Evolutionary conservation across 2,888 invertebrate genomes (phyloP).

Genomic region (Drosophila eohydei): DNA sequence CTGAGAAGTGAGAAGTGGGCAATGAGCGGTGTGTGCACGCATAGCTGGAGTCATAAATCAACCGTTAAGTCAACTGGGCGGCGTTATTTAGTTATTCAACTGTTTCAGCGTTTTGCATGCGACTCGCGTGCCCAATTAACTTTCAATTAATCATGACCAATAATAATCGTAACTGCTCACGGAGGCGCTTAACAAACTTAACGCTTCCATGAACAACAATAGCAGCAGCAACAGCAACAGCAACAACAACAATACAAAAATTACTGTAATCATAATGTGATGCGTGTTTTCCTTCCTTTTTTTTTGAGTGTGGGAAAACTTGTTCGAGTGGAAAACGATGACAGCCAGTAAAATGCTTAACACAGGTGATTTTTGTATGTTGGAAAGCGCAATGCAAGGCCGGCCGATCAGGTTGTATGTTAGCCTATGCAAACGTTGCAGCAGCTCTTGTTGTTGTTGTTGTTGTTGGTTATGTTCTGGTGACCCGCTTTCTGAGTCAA

Average conservation of each 20-base stretch:
- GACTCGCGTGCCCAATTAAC: slow-evolving; percentile 66
- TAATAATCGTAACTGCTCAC: slow-evolving; percentile 48
- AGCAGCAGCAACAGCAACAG: slow-evolving; percentile 9
- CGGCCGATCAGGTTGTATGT: slow-evolving; percentile 44
- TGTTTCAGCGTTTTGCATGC: slow-evolving; percentile 32
- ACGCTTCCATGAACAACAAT: slow-evolving; percentile 57
- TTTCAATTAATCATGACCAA: slow-evolving; percentile 73
- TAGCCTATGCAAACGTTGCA: slow-evolving; percentile 21
- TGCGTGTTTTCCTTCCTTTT: slow-evolving; percentile 56
- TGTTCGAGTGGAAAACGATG: slow-evolving; percentile 66
- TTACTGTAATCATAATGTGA: slow-evolving; percentile 56
- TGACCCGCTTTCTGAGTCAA: slow-evolving; percentile 80
- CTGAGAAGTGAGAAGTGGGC: slow-evolving; percentile 20
- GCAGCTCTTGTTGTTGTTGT: slow-evolving; percentile 17
- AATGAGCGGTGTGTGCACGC: slow-evolving; percentile 27
- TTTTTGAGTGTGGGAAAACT: slow-evolving; percentile 70
- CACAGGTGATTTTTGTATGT: slow-evolving; percentile 42
- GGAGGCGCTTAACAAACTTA: slow-evolving; percentile 54
- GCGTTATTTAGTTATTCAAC: slow-evolving; percentile 43
- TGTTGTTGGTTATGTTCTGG: slow-evolving; percentile 68
- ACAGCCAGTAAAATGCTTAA: slow-evolving; percentile 41
- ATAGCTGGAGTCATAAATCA: slow-evolving; percentile 44
- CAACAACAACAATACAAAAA: slow-evolving; percentile 33
- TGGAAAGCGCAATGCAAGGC: slow-evolving; percentile 66
- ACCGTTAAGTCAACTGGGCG: slow-evolving; percentile 46